Base-by-base conservation (phyloP, 2,888 invertebrate genomes). In the Nesidiocoris tenuis region DNA sequence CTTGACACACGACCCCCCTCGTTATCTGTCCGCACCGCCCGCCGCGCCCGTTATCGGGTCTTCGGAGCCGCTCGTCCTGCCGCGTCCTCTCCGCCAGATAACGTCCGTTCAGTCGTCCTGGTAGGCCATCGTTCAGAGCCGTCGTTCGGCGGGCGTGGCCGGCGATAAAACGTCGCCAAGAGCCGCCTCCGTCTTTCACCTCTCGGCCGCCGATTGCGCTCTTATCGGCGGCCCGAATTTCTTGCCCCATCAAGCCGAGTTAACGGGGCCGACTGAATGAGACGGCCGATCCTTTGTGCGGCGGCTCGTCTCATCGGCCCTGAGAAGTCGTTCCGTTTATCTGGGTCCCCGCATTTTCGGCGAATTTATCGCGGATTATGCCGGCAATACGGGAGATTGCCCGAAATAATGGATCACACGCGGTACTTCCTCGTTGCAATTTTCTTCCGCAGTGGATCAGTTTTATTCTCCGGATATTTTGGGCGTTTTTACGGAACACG, bases 1-100 rank as follows among this genome's bases (percentile, higher is more conserved):
- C 67, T 21, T 70, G 70, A 70, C 70, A 70, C 70, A 59, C 25
- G 59, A 25, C 24, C 18, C 12, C 70, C 59, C 24, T 12, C 18
- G 19, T 18, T 24, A 17, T 24, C 39, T 65, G 39, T 65, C 25
- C n/a, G 39, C 12, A 3, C 39, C 12, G 5, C 39, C 39, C 39
- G 39, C 39, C 39, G 39, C 39, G 3, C 39, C 39, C 39, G 39
- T 39, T 39, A 39, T 39, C 65, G 24, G n/a, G 9, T 18, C 25
- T 65, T 24, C 21, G 17, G 17, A 17, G 3, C 65, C n/a, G 23
- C 19, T 61, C n/a, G 12, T 65, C 19, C 65, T 39, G 25, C 2
- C 39, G 12, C 12, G 17, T 16, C 65, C 65, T 39, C 39, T 39
- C 39, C 39, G 39, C 39, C n/a, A 39, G 39, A 39, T 39, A 39